Conservation (phyloP, 2,113 vertebrate genomes). For the Nestor notabilis region DNA sequence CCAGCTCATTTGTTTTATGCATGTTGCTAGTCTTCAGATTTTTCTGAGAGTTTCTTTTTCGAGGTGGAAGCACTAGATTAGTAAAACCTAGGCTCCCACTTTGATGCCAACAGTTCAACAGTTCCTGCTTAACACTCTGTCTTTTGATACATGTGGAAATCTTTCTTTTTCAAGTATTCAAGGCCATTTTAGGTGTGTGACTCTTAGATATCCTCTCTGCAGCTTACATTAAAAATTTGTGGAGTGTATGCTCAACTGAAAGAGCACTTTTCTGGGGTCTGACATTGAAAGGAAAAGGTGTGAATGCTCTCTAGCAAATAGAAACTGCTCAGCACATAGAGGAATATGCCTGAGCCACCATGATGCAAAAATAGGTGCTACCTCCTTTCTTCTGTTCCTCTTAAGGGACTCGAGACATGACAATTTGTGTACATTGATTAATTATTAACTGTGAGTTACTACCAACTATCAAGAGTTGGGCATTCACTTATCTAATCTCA, state of each 20-base stretch:
- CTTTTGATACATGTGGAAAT: not conserved
- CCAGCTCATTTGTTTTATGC: not conserved
- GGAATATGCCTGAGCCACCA: not conserved
- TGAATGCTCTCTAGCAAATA: not conserved
- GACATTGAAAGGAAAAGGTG: not conserved
- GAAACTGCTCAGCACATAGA: not conserved
- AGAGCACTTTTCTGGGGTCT: not conserved
- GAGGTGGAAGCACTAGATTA: not conserved
- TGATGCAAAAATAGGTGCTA: not conserved
- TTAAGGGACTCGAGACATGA: not conserved
- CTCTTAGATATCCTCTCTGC: not conserved
- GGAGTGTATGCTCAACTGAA: not conserved
- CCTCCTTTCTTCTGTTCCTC: not conserved
- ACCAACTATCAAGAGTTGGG: accelerated
- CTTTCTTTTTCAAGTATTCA: not conserved
- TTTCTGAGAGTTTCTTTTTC: not conserved
- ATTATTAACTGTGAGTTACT: not conserved
- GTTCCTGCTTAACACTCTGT: not conserved
- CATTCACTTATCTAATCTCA: not conserved
- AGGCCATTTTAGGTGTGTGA: not conserved
- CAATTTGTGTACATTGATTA: not conserved
- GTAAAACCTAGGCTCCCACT: not conserved
- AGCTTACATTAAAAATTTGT: not conserved
- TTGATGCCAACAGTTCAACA: not conserved
- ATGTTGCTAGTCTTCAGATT: not conserved